Base-by-base conservation (phyloP, 2,888 invertebrate genomes). In the Drosophila nr. fundita region DNA sequence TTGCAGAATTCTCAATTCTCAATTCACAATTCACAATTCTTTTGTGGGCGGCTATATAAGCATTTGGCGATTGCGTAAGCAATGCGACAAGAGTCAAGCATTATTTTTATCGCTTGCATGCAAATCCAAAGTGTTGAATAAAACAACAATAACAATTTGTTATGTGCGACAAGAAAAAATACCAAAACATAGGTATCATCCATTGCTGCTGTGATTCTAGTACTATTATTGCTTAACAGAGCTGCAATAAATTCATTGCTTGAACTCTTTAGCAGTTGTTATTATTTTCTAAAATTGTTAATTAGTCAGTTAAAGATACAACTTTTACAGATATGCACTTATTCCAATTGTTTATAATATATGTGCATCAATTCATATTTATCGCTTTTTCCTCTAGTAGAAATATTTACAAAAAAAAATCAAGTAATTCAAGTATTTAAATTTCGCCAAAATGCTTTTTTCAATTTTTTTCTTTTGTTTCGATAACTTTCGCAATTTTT, bases 21-120 rank as follows among this genome's bases (percentile, higher is more conserved):
- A 49, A 49, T 54, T 48, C 59, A 57, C 45, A 49, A 49, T 59
- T 48, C 59, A 57, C 45, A 8, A 71, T 78, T 80, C 67, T 71
- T 76, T 64, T 55, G 66, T 80, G 58, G 80, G 76, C 63, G 76
- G 29, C 49, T n/a, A 27, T 60, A 38, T 38, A 59, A 65, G 32
- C 65, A 75, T 67, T 45, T 45, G 63, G 58, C 80, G 63, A 72
- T 78, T 78, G 80, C 64, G 77, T 72, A 65, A 78, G 49, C 71
- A 36, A 45, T 57, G 40, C 53, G 40, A 60, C 59, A 71, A 63
- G 63, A 29, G 24, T 54, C 30, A 54, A 30, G 24, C 38, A 58
- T 60, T 64, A 62, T 66, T 64, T 71, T 71, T 65, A 53, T 54
- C 36, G 53, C 52, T n/a, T 45, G 45, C 50, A 62, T 73, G 63